Percentiles rank a stretch among this genome's conserved stretches.
Evolutionary conservation across 2,113 vertebrate species (phyloP).

Genomic region (Archilochus colubris): DNA sequence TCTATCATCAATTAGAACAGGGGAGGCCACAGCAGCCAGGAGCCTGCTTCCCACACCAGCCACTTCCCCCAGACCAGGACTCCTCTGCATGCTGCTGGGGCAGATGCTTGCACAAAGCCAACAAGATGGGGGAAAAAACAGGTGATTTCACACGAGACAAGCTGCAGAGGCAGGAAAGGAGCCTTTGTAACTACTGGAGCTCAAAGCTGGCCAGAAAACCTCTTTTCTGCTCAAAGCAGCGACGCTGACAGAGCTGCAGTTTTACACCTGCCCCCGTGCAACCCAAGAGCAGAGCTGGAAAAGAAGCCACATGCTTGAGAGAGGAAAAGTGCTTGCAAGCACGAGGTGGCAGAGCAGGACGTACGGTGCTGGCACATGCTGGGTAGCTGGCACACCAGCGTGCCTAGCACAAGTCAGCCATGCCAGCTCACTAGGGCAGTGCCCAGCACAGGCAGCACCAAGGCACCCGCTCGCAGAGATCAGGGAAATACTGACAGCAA

Average conservation of each 20-base stretch:
- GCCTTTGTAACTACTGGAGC: neutral
- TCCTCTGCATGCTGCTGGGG: neutral
- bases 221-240: neutral
- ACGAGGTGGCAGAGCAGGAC: neutral
- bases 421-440: neutral
- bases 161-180: neutral
- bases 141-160: neutral
- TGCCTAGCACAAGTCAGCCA: neutral
- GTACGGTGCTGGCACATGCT: accelerated
- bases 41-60: neutral
- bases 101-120: neutral
- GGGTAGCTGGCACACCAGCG: accelerated
- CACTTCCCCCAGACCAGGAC: neutral
- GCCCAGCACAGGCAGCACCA: neutral
- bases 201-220: neutral
- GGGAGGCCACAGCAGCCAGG: accelerated
- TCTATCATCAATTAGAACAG: neutral
- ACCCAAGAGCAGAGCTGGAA: neutral
- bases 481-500: neutral
- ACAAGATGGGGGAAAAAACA: neutral
- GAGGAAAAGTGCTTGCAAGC: neutral
- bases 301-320: neutral
- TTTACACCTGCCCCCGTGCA: neutral
- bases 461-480: accelerated
- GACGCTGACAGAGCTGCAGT: neutral